Base-by-base conservation (phyloP, 2,888 invertebrate genomes). In the Zhengitettix transpicula region DNA sequence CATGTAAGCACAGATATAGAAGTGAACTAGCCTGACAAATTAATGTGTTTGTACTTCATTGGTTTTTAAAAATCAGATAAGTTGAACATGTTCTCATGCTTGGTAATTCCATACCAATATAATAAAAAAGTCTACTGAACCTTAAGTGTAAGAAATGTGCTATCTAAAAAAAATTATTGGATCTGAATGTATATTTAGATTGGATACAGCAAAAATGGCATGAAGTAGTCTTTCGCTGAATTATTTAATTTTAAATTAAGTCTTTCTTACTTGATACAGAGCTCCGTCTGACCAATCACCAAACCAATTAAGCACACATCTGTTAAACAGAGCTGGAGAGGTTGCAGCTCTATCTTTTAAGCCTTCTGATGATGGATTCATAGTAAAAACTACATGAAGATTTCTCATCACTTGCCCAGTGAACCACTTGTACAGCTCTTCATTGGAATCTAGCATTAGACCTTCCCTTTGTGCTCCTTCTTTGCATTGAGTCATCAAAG, bases 381-480 rank as follows among this genome's bases (percentile, higher is more conserved):
- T 99, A 0, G 99, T 99, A 76, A 99, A 99, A 54, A 99, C 99
- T 11, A 99, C 99, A 75, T 99, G 99, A 56, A 99, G 79, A 74
- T 99, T 99, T 64, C 90, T 87, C 94, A 99, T 99, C 47, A 99
- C 97, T 82, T 97, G 90, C 40, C 93, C 92, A 0, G 99, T 99
- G 74, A 99, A 99, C 98, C 99, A 99, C 78, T 99, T 99, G 76
- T 99, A 99, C 11, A 99, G 76, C 73, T 99, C 99, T 73, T 99
- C 99, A 67, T 89, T 91, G 0, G 97, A 94, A 74, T 99, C 99
- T 55, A 99, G 77, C 97, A 99, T 99, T 53, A 96, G 78, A 8
- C 99, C 99, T 75, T 98, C 97, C 61, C 97, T 80, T 71, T 96
- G 96, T 1, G 98, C 95, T 5, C 98, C 98, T 76, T 99, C 99